These are phyloP conservation scores for Tigriopus japonicus DNA, from an alignment of 1,140 invertebrate species.

Conservation along the genomic window DNA sequence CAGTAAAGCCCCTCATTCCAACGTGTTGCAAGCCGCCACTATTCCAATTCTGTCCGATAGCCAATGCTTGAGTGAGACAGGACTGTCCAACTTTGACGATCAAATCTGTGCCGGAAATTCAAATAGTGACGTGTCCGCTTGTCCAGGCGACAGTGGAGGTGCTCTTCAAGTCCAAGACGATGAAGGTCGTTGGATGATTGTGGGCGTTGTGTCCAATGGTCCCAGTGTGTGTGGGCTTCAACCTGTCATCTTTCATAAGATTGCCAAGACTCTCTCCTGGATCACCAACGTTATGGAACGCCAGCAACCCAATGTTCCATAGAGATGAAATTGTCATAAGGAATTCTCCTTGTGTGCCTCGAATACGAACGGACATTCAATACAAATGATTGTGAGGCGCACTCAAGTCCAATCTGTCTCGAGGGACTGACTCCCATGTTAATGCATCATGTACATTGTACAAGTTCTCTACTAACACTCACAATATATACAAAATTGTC, in stretches of 20 bases:
- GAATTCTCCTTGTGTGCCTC: no score
- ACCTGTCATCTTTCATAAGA: conserved; percentile 10
- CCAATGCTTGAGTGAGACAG: not conserved
- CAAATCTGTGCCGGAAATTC: conserved; percentile 6
- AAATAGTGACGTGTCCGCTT: not conserved
- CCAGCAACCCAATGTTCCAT: no score
- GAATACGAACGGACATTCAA: no score
- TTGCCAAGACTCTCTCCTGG: conserved; percentile 4
- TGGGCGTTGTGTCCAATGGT: conserved; percentile 11
- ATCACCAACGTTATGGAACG: not conserved
- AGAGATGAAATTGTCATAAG: no score
- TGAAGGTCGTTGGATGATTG: not conserved
- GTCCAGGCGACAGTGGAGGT: conserved; percentile 3
- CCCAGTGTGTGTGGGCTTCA: conserved; percentile 3
- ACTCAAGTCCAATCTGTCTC: no score
- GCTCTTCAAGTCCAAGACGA: conserved; percentile 10
- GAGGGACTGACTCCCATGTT: no score
- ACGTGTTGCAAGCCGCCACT: conserved; percentile 1
- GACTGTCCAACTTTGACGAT: not conserved
- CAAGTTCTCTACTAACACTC: no score
- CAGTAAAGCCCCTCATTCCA: not conserved
- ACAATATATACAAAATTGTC: no score
- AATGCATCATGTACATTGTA: no score
- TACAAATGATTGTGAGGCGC: no score
- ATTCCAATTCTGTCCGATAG: not conserved